Evolutionary conservation across 2,888 invertebrate genomes (phyloP).

Genomic region (Lycaena phlaeas): DNA sequence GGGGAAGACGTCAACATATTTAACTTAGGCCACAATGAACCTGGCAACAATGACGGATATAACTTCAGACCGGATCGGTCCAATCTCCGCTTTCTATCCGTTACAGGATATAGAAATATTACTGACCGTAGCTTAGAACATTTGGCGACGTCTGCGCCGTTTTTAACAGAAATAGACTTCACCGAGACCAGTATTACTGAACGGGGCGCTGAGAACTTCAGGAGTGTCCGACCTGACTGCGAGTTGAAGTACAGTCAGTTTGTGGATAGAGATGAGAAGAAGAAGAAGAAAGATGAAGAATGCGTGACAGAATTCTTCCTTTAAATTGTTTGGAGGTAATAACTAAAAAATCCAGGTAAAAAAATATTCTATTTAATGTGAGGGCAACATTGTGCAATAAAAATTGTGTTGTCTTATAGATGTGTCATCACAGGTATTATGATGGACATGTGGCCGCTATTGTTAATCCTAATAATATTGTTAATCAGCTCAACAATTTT

Average conservation of each 20-base stretch:
- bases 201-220: conserved; percentile 75
- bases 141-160: conserved; percentile 73
- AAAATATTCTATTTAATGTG: background rate
- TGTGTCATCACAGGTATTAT: background rate
- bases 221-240: conserved; percentile 72
- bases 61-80: conserved; percentile 47
- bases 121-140: conserved; percentile 76
- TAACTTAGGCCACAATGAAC: conserved; percentile 30
- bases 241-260: conserved; percentile 39
- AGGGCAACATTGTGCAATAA: conserved; percentile 4
- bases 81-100: conserved; percentile 58
- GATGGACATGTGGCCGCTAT: no score
- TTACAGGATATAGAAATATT: conserved; percentile 74
- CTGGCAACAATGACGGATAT: conserved; percentile 17
- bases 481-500: no score
- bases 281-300: background rate
- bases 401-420: no score
- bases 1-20: conserved; percentile 42
- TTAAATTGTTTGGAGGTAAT: background rate
- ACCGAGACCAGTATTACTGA: conserved; percentile 77
- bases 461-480: no score
- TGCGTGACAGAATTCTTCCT: conserved; percentile 9
- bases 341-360: background rate
- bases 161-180: conserved; percentile 75
- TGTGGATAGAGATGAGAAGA: conserved; percentile 14